These are phyloP conservation scores for Flexamia atlantica DNA, from an alignment of 2,888 invertebrate genomes.

Conservation along the genomic window DNA sequence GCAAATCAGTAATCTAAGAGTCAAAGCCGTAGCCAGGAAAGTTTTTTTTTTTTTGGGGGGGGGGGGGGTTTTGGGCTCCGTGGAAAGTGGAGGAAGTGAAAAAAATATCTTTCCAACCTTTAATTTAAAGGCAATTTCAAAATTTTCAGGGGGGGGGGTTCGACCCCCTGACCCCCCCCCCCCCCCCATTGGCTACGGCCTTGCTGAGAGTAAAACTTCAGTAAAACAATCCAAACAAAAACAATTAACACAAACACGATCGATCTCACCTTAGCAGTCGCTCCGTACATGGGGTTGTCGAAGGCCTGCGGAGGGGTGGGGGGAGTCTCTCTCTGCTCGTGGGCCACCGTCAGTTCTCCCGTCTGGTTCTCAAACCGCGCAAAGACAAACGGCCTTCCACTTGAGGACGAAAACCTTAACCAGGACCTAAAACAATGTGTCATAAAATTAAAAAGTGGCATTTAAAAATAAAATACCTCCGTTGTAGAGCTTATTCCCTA, in stretches of 20 bases:
- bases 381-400: conserved; percentile 63
- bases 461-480: neutral
- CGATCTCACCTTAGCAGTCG: conserved; percentile 52
- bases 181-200: too few relatives aligned
- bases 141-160: too few relatives aligned
- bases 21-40: neutral
- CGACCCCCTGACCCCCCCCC: too few relatives aligned
- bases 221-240: too few relatives aligned
- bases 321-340: neutral
- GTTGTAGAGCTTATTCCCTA: too few relatives aligned
- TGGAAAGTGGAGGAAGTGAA: too few relatives aligned
- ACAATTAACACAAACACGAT: too few relatives aligned
- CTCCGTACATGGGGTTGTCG: conserved; percentile 63
- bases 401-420: conserved; percentile 7
- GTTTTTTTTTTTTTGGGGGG: neutral
- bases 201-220: too few relatives aligned
- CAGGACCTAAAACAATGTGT: conserved; percentile 45
- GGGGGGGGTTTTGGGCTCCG: too few relatives aligned
- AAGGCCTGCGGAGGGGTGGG: conserved; percentile 50
- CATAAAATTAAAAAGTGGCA: neutral
- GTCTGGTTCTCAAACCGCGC: conserved; percentile 68
- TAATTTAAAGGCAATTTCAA: too few relatives aligned
- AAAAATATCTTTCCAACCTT: too few relatives aligned
- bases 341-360: conserved; percentile 59
- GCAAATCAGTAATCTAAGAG: neutral